Conservation (phyloP, 2,888 invertebrate genomes). For the Nebria brevicollis region DNA sequence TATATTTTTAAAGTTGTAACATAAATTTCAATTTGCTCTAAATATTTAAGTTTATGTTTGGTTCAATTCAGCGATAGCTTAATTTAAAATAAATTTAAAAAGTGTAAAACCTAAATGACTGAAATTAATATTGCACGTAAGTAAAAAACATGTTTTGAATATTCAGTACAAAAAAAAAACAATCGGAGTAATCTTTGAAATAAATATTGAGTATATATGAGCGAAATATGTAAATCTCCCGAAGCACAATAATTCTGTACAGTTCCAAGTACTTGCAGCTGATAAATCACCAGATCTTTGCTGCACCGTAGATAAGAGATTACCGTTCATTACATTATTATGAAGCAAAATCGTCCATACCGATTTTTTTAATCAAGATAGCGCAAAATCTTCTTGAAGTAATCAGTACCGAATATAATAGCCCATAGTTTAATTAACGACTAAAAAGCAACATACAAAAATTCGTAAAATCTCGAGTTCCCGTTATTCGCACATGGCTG, state of each 20-base stretch:
- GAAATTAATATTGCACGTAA: too few relatives aligned
- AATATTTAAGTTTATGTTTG: too few relatives aligned
- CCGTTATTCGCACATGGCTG: neutral
- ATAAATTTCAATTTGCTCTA: too few relatives aligned
- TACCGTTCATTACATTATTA: neutral
- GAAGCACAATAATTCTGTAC: neutral
- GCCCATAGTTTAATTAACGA: neutral
- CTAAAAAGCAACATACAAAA: neutral
- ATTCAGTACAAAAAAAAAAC: too few relatives aligned
- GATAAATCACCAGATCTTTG: neutral
- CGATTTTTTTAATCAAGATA: neutral
- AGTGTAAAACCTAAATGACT: too few relatives aligned
- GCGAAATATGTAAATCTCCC: neutral
- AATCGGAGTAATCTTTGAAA: too few relatives aligned
- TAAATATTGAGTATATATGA: neutral
- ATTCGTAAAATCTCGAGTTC: neutral
- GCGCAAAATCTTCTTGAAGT: neutral
- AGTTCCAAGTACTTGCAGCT: neutral
- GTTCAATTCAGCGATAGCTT: too few relatives aligned
- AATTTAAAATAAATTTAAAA: too few relatives aligned
- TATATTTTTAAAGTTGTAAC: too few relatives aligned
- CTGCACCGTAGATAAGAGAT: neutral
- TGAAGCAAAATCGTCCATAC: neutral
- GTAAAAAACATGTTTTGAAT: too few relatives aligned
- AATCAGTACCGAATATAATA: neutral